A percentile compares a stretch with the other conserved stretches of the same genome.
phyloP scores from a whole-genome alignment of 1,140 invertebrate genomes.

The Neoseiulus cucumeris region DNA sequence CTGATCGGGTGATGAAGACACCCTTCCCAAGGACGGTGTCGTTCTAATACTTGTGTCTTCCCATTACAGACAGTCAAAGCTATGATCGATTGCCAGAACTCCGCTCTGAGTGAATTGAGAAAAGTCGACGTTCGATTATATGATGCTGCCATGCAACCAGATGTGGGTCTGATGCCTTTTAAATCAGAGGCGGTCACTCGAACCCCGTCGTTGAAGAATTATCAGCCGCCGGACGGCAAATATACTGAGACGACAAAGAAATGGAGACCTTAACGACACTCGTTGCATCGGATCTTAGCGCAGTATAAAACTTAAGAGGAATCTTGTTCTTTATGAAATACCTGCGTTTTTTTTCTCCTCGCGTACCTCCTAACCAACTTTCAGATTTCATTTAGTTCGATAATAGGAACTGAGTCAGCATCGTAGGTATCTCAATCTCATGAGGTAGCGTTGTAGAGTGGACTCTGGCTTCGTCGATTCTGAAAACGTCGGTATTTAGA shows the following conservation, averaged over 20 bases:
- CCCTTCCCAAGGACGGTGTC: neutral
- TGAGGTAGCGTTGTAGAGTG: too few species aligned
- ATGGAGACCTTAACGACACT: conserved; percentile 30
- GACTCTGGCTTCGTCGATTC: too few species aligned
- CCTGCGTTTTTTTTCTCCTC: too few species aligned
- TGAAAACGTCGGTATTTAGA: too few species aligned
- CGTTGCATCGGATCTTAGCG: too few species aligned
- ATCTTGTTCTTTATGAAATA: too few species aligned
- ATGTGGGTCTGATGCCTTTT: conserved; percentile 44
- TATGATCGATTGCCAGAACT: conserved; percentile 43
- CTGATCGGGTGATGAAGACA: neutral
- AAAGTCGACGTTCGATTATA: conserved; percentile 59
- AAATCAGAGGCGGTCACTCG: conserved; percentile 42
- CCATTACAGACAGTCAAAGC: conserved; percentile 39
- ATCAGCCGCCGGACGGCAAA: conserved; percentile 57
- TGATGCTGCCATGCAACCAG: conserved; percentile 50
- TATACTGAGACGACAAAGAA: conserved; percentile 58
- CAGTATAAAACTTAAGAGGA: too few species aligned
- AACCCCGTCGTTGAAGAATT: conserved; percentile 55
- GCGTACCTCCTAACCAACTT: too few species aligned
- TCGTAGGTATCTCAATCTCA: too few species aligned
- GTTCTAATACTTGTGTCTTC: conserved; percentile 11
- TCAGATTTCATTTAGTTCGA: too few species aligned
- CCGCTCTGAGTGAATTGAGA: conserved; percentile 50
- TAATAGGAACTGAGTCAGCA: too few species aligned